These are phyloP conservation scores for Zoanthus sociatus DNA, from an alignment of 92 coral and sea anemone genomes.

Conservation along the genomic window DNA sequence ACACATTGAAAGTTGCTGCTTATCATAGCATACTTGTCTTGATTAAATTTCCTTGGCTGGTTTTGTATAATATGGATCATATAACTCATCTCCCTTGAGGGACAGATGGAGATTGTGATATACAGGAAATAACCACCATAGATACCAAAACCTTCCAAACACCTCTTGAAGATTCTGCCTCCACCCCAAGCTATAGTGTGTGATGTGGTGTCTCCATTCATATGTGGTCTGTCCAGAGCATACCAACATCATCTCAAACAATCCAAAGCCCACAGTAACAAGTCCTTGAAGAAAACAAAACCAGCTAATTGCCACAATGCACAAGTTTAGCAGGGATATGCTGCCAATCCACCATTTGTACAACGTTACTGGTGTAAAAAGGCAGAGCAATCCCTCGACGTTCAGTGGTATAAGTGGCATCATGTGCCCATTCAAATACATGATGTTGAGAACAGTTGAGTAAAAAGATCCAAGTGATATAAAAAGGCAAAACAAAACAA, in stretches of 20 bases:
- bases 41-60: conserved; percentile 32
- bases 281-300: conserved; percentile 71
- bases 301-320: conserved; percentile 83
- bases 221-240: conserved; percentile 84
- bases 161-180: conserved; percentile 64
- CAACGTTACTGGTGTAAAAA: conserved; percentile 74
- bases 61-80: conserved; percentile 4
- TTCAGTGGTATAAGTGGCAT: conserved; percentile 75
- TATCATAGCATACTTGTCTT: neutral
- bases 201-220: conserved; percentile 76
- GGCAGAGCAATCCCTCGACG: conserved; percentile 72
- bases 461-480: conserved; percentile 59
- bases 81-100: conserved; percentile 8
- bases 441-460: conserved; percentile 64
- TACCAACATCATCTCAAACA: conserved; percentile 76
- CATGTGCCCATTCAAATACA: conserved; percentile 65
- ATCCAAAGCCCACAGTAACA: conserved; percentile 60
- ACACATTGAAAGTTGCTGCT: neutral
- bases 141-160: conserved; percentile 77
- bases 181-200: conserved; percentile 77
- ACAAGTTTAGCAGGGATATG: conserved; percentile 63
- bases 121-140: conserved; percentile 83
- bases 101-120: conserved; percentile 44
- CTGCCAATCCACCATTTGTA: conserved; percentile 81
- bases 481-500: conserved; percentile 72